Percentiles rank a stretch among this genome's conserved stretches.
Conservation (phyloP, 2,797 vertebrate genomes). For the Cottoperca gobio region DNA sequence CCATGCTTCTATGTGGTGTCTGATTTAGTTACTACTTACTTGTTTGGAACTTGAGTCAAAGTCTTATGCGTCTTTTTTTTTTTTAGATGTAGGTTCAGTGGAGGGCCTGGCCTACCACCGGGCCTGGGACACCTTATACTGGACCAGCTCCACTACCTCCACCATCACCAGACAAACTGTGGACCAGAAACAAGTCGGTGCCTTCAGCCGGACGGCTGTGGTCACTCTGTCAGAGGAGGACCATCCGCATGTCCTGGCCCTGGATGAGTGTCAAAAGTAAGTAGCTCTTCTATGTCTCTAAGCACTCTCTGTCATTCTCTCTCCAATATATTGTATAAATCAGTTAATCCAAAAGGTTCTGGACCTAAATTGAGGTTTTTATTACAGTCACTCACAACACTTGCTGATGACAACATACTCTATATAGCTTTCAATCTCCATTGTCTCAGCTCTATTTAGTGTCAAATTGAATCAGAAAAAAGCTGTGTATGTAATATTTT, state of each 20-base stretch:
- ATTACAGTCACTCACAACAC: background rate
- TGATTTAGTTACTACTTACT: background rate
- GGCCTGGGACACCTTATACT: conserved; percentile 95
- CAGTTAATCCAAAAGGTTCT: background rate
- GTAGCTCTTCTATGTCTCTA: conserved; percentile 41
- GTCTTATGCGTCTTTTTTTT: conserved; percentile 29
- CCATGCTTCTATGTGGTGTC: background rate
- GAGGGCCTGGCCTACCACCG: conserved; percentile 97
- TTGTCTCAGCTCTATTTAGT: background rate
- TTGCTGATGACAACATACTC: background rate
- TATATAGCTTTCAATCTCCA: background rate
- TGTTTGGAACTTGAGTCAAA: background rate
- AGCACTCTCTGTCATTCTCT: background rate
- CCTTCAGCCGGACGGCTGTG: conserved; percentile 90
- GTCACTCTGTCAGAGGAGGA: conserved; percentile 96
- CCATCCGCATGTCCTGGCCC: conserved; percentile 93
- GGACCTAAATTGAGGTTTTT: background rate
- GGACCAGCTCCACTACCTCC: conserved; percentile 97
- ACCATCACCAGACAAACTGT: conserved; percentile 95
- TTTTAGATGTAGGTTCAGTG: conserved; percentile 95
- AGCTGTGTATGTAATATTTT: background rate
- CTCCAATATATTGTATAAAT: background rate
- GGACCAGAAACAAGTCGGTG: conserved; percentile 87
- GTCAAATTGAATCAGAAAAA: background rate
- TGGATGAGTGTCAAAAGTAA: conserved; percentile 98